These are phyloP conservation scores for Heliconius himera DNA, from an alignment of 1,140 invertebrate genomes.

Conservation along the genomic window DNA sequence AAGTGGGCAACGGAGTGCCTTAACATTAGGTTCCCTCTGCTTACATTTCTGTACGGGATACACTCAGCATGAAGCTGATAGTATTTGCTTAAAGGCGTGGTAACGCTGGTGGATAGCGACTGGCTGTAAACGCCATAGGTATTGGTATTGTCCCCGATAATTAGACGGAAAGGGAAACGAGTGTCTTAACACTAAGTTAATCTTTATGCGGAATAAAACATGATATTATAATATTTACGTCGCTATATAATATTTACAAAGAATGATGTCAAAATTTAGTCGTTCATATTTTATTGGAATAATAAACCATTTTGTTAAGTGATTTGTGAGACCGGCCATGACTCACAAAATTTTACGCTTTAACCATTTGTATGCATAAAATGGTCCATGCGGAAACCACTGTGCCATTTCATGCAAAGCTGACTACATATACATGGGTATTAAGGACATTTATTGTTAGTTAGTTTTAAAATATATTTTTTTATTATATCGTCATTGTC, in stretches of 20 bases:
- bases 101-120: too few relatives aligned
- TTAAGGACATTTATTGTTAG: neutral
- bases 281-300: neutral
- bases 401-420: constrained; percentile 13
- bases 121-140: too few relatives aligned
- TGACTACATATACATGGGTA: neutral
- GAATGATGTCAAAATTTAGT: neutral
- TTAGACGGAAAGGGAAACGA: too few relatives aligned
- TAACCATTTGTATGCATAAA: constrained; percentile 34
- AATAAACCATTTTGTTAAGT: constrained; percentile 13
- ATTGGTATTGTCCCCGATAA: too few relatives aligned
- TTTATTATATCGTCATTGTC: neutral
- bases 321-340: constrained; percentile 31
- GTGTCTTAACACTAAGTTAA: too few relatives aligned
- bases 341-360: constrained; percentile 32
- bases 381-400: constrained; percentile 26
- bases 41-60: too few relatives aligned
- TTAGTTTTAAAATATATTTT: neutral
- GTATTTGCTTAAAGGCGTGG: neutral
- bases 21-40: too few relatives aligned
- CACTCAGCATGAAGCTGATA: too few relatives aligned
- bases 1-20: too few relatives aligned
- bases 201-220: too few relatives aligned
- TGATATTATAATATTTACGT: too few relatives aligned
- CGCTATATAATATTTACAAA: neutral